These are phyloP conservation scores for Styela clava DNA, from an alignment of 23 tunicate genomes.

Conservation along the genomic window DNA sequence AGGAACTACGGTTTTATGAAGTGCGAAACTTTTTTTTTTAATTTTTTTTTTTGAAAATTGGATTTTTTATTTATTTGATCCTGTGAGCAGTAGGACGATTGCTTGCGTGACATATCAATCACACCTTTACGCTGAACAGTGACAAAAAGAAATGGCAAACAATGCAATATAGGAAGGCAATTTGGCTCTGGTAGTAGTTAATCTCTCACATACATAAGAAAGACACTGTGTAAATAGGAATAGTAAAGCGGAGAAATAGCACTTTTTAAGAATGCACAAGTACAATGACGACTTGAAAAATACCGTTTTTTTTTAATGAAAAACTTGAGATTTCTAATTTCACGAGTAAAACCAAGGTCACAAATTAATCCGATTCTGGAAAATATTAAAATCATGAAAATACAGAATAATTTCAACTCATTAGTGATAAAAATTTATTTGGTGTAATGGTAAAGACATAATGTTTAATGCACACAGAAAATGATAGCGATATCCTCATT, in stretches of 20 bases:
- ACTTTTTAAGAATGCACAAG: not conserved
- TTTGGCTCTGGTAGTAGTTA: conserved; percentile 42
- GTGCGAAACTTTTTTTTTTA: not conserved
- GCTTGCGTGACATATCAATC: not conserved
- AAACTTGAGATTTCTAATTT: no score
- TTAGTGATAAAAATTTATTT: no score
- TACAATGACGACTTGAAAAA: no score
- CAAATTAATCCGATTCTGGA: no score
- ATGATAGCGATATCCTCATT: no score
- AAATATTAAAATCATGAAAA: no score
- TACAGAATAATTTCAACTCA: no score
- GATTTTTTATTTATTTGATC: conserved; percentile 6
- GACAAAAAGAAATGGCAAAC: conserved; percentile 11
- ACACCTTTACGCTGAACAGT: conserved; percentile 38
- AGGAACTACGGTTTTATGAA: not conserved
- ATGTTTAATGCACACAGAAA: no score
- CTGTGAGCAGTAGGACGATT: not conserved
- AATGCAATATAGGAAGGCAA: conserved; percentile 59
- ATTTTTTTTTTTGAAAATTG: no score
- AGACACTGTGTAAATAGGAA: conserved; percentile 39
- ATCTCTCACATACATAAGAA: conserved; percentile 26
- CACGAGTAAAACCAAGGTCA: no score
- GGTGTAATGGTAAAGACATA: no score
- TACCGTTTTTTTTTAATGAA: no score
- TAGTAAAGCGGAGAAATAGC: conserved; percentile 14